Conservation (phyloP, 2,888 invertebrate genomes). For the Tribolium freemani region DNA sequence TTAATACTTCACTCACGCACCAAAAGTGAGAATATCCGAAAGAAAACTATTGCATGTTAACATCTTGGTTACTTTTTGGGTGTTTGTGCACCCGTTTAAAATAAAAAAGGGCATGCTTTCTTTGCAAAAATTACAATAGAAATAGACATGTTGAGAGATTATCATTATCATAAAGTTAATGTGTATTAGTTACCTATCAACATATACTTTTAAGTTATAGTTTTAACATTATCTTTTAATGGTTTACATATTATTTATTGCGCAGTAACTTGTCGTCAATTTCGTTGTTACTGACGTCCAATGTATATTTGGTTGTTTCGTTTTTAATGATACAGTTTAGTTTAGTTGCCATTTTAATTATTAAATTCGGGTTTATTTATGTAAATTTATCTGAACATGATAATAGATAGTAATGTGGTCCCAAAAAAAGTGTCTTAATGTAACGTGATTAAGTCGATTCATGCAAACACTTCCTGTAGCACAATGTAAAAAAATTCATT, state of each 20-base stretch:
- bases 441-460: background rate
- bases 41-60: too few relatives aligned
- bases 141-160: background rate
- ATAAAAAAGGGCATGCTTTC: too few relatives aligned
- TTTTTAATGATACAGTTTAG: background rate
- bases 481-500: slow-evolving; percentile 15
- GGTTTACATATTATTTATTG: background rate
- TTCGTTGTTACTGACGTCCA: background rate
- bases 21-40: too few relatives aligned
- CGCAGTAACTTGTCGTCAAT: background rate
- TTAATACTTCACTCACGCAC: too few relatives aligned
- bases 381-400: background rate
- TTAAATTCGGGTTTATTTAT: background rate
- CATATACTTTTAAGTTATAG: background rate
- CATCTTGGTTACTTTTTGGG: too few relatives aligned
- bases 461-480: slow-evolving; percentile 10
- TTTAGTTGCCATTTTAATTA: too few relatives aligned
- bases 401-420: background rate
- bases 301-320: background rate
- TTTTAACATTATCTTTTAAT: background rate
- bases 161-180: background rate
- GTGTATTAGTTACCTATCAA: background rate
- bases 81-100: too few relatives aligned
- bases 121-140: background rate
- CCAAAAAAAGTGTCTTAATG: slow-evolving; percentile 1